phyloP scores from a whole-genome alignment of 2,888 invertebrate species.

The Harpalus rubripes region DNA sequence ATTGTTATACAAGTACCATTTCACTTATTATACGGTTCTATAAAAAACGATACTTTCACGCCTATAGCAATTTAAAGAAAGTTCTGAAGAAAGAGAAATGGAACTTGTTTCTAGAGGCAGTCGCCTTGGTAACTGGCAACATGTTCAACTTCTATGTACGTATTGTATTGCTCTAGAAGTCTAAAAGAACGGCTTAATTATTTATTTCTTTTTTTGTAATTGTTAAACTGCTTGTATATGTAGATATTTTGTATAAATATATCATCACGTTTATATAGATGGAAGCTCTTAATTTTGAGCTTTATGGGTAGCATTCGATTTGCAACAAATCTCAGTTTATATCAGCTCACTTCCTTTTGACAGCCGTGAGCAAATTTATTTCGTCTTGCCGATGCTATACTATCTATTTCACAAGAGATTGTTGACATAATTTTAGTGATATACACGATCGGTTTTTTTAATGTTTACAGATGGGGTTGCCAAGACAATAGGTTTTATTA shows the following conservation, averaged over 20 bases:
- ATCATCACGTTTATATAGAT: constrained; percentile 8
- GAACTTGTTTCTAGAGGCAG: constrained; percentile 1
- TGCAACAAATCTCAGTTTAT: no score
- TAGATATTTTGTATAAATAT: constrained; percentile 13
- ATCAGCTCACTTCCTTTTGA: no score
- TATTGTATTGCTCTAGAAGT: background rate
- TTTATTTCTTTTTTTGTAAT: background rate
- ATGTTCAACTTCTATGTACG: background rate
- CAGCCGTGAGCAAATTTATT: no score
- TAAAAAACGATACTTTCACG: constrained; percentile 35
- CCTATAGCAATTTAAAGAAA: constrained; percentile 42
- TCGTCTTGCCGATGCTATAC: no score
- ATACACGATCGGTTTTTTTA: no score
- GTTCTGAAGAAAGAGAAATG: constrained; percentile 17
- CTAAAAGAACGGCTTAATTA: background rate
- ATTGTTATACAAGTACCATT: constrained; percentile 45
- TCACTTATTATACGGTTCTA: constrained; percentile 38
- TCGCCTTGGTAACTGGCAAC: constrained; percentile 22
- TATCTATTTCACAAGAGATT: no score
- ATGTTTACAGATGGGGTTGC: no score
- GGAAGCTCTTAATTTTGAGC: constrained; percentile 21
- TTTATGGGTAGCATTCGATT: background rate
- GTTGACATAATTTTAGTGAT: no score
- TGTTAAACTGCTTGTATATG: background rate
- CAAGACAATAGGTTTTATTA: no score